These are phyloP conservation scores for Pararge aegeria DNA, from an alignment of 1,140 invertebrate genomes.

Conservation along the genomic window DNA sequence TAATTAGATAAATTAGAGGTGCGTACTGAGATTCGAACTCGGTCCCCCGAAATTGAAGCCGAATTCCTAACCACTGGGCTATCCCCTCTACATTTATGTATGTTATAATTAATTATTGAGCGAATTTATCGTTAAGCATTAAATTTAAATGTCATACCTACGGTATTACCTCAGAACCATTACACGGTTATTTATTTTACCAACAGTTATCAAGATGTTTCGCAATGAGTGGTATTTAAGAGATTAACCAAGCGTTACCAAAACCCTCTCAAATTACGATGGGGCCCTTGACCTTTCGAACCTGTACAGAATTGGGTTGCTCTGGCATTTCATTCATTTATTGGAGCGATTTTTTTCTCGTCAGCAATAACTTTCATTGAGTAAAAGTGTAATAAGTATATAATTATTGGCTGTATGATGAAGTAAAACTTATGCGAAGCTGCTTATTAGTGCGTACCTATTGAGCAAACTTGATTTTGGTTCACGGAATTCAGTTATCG, in stretches of 20 bases:
- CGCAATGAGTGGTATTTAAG: slow-evolving; percentile 19
- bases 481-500: too few species aligned
- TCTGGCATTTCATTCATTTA: slow-evolving; percentile 19
- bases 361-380: slow-evolving; percentile 4
- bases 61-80: too few species aligned
- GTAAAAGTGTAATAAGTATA: background rate
- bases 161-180: background rate
- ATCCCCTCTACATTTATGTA: background rate
- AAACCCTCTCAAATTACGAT: background rate
- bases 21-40: too few species aligned
- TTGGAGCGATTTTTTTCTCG: slow-evolving; percentile 14
- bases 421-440: background rate
- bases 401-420: background rate
- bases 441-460: too few species aligned
- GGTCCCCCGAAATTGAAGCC: too few species aligned
- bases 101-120: background rate
- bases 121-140: background rate
- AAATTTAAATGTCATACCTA: background rate
- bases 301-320: slow-evolving; percentile 2
- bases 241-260: slow-evolving; percentile 17
- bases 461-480: too few species aligned
- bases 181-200: slow-evolving; percentile 5
- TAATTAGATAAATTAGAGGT: too few species aligned
- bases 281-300: slow-evolving; percentile 10
- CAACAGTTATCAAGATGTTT: slow-evolving; percentile 5